phyloP scores from a whole-genome alignment of 2,888 invertebrate species.

The Dynastes maya region DNA sequence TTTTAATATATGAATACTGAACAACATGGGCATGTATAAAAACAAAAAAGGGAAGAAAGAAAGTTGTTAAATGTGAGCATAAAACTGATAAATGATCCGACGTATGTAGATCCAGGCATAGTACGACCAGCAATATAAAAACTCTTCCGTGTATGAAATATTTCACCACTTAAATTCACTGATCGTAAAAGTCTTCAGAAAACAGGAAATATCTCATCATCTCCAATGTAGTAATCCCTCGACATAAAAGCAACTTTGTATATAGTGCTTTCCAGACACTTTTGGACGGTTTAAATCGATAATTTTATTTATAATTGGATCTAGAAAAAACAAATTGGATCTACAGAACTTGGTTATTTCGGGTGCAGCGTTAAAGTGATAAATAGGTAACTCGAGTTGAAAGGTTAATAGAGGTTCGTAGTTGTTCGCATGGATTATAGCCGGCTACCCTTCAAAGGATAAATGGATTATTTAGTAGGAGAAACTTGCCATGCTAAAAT shows the following conservation, averaged over 20 bases:
- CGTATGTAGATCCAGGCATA: no score
- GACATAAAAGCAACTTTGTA: neutral
- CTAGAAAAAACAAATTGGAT: neutral
- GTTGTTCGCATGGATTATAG: constrained; percentile 15
- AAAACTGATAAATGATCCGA: no score
- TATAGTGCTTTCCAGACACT: neutral
- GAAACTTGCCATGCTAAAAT: neutral
- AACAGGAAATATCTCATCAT: no score
- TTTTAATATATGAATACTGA: no score
- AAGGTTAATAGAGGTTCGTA: constrained; percentile 10
- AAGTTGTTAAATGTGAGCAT: no score
- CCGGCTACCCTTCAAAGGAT: constrained; percentile 19
- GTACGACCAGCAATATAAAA: no score
- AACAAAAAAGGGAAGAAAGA: no score
- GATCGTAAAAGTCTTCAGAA: no score
- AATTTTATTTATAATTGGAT: neutral
- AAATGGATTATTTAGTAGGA: constrained; percentile 12
- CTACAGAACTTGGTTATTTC: neutral
- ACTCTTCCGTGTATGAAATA: no score
- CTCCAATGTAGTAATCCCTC: no score
- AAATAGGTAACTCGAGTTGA: constrained; percentile 1
- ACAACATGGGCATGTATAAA: no score
- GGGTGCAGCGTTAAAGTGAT: neutral
- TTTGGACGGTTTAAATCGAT: neutral
- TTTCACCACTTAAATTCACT: no score